These are phyloP conservation scores for Psephotus haematonotus DNA, from an alignment of 2,113 vertebrate genomes.

Conservation along the genomic window DNA sequence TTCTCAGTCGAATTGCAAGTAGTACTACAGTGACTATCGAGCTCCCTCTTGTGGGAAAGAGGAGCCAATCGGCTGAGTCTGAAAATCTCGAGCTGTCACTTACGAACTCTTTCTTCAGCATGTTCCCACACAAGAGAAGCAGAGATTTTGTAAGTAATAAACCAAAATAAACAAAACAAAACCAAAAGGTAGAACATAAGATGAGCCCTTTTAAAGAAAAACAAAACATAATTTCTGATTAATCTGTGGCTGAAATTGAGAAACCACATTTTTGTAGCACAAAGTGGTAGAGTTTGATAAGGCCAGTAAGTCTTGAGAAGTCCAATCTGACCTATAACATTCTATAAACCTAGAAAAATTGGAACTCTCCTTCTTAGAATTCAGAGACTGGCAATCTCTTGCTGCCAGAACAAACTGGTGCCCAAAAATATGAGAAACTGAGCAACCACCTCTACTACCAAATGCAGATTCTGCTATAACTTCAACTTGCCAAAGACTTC, in stretches of 20 bases:
- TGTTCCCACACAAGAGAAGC: neutral
- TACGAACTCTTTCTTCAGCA: neutral
- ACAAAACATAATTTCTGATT: neutral
- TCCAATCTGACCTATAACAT: neutral
- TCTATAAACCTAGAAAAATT: neutral
- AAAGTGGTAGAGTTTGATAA: neutral
- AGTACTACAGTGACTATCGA: neutral
- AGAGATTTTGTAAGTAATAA: neutral
- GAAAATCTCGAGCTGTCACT: too few relatives aligned
- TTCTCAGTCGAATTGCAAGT: rapidly evolving
- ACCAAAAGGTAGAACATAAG: neutral
- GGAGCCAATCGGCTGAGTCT: neutral
- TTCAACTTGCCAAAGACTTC: neutral
- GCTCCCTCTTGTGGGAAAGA: conserved; percentile 42
- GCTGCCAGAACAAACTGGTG: neutral
- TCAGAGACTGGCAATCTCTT: neutral
- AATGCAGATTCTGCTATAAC: neutral
- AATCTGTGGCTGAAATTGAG: neutral
- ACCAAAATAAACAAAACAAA: neutral
- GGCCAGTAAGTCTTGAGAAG: neutral
- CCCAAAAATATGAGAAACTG: neutral
- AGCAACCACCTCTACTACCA: neutral
- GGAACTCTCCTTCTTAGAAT: neutral
- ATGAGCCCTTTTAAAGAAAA: neutral
- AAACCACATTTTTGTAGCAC: neutral